Conservation (phyloP, 2,888 invertebrate genomes). For the Epsilonema sp. region DNA sequence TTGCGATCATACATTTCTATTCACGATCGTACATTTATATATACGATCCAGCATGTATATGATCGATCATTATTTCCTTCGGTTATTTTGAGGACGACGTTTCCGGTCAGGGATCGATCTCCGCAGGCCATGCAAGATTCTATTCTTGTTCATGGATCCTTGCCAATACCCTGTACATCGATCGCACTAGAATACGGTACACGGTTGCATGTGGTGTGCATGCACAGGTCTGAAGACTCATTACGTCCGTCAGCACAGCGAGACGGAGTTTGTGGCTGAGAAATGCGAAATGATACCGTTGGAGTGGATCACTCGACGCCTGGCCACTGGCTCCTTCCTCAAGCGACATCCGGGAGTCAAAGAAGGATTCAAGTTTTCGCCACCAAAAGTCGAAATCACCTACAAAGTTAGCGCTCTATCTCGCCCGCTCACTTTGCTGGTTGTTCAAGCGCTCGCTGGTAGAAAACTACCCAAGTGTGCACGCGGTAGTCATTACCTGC, state of each 20-base stretch:
- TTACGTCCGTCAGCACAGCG: conserved; percentile 50
- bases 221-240: conserved; percentile 65
- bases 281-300: conserved; percentile 93
- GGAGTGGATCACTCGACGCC: conserved; percentile 83
- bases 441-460: not conserved
- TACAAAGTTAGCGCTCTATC: conserved; percentile 46
- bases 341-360: conserved; percentile 63
- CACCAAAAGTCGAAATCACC: conserved; percentile 73
- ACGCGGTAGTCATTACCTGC: not conserved
- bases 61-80: no score
- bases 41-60: no score
- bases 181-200: not conserved
- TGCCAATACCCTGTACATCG: not conserved
- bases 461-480: no score
- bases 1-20: no score
- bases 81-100: no score
- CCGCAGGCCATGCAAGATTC: no score
- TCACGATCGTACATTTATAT: no score
- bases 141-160: no score
- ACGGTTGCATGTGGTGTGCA: no score
- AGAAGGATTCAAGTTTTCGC: conserved; percentile 70
- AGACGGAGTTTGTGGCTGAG: conserved; percentile 64
- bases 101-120: no score
- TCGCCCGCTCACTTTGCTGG: conserved; percentile 1
- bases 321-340: conserved; percentile 89